Base-by-base conservation (phyloP, 2,113 vertebrate genomes). In the Pseudorectes ferrugineus region DNA sequence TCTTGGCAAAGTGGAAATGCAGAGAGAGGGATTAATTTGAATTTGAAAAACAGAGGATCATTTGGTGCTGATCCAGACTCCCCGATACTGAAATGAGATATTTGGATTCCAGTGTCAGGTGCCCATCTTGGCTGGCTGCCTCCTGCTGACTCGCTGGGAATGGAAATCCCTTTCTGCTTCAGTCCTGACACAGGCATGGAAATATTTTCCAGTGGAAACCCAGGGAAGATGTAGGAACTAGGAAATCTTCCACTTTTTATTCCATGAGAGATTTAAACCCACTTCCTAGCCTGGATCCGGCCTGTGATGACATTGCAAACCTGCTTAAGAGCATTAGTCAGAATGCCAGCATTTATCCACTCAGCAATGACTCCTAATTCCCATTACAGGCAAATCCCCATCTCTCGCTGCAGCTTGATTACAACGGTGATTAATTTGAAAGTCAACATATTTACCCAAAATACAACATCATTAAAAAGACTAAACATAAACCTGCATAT, bases 391-490 rank as follows among this genome's bases (percentile, higher is more conserved):
- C 90, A 90, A 96, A 96, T 90, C 92, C 94, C 75, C 48, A 26
- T 86, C 82, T 88, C 87, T 93, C 1, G 0, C 90, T 90, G 88
- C 88, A 73, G 93, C 96, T 96, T 96, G 96, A 97, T 96, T 96
- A 92, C 94, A 91, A 84, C 75, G 4, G 88, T 95, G 88, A 95
- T 95, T 97, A 95, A 96, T 95, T 93, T 90, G 85, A 88, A 95
- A 96, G 94, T 95, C 96, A 96, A 96, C 94, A 94, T 84, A 96
- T 96, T 96, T 96, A 94, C 77, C 55, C 87, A 42, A 95, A 96
- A 96, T 95, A 91, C 65, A 90, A 88, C 96, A 93, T 94, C 93
- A 96, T 95, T 97, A 96, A 62, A 93, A 80, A 93, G 93, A 71
- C 89, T 88, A 75, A 95, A 95, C 94, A 95, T 17, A 63, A 95